Base-by-base conservation (phyloP, 2,888 invertebrate genomes). In the Cryptus viduatorius region DNA sequence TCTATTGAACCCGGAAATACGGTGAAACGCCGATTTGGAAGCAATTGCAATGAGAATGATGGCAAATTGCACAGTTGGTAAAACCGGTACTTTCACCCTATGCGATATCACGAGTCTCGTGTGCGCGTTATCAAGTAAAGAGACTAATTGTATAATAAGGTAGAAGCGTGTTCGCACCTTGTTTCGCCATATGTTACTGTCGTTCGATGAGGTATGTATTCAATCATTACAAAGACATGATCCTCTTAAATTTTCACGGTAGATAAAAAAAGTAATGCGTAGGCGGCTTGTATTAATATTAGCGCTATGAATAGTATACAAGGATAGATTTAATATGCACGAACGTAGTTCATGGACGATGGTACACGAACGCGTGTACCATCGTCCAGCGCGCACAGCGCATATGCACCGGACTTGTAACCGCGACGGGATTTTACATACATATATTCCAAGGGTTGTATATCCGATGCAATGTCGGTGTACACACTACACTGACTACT, bases 401-500 rank as follows among this genome's bases (percentile, higher is more conserved):
- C 59, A 77, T 67, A 79, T 31, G 67, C 79, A 37, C 64, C 46
- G 73, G 42, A 42, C 50, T 48, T 67, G 82, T 61, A 82, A 78
- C 82, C 64, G 61, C 68, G 44, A 50, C 50, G 37, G 61, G 68
- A 68, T 73, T 64, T 73, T 69, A 82, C 78, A 16, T 37, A 37
- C 37, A 37, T 37, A 82, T 82, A 78, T 82, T 83, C 69, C 10
- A 61, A 42, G 61, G 19, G 76, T 64, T 44, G 68, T 71, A 37
- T 37, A 53, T 71, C 65, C 68, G 78, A 72, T 69, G 76, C 76
- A 50, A 76, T 37, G 77, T 46, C 65, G 67, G 59, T 48, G 50
- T 67, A 59, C 61, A 77, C 76, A 44, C 46, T 72, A 77, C 83
- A 80, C 75, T 19, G 56, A 56, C 56, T 56, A 80, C 83, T 83